Evolutionary conservation across 2,888 invertebrate genomes (phyloP).

Genomic region (Cynaeus angustus): DNA sequence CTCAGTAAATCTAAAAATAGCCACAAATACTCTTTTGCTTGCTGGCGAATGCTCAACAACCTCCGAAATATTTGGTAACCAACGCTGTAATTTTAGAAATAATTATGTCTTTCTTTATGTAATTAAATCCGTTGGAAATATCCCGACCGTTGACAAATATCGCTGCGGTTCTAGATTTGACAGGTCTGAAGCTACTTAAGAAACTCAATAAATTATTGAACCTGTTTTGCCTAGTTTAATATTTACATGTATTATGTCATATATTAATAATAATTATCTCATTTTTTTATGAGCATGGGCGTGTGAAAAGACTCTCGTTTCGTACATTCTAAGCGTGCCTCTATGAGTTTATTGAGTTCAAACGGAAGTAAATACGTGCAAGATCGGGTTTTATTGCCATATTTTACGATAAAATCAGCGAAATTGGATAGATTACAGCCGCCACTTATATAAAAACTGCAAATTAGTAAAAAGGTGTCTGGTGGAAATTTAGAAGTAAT

Average conservation of each 20-base stretch:
- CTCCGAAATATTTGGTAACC: not conserved
- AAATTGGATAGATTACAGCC: no score
- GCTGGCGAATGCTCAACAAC: no score
- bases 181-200: slow-evolving; percentile 33
- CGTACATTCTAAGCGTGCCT: no score
- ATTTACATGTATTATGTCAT: slow-evolving; percentile 34
- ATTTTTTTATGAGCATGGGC: slow-evolving; percentile 15
- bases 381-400: no score
- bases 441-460: no score
- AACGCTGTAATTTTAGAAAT: slow-evolving; percentile 10
- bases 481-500: no score
- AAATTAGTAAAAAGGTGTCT: no score
- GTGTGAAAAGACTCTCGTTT: not conserved
- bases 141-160: slow-evolving; percentile 25
- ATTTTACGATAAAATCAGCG: no score
- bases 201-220: slow-evolving; percentile 39
- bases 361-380: no score
- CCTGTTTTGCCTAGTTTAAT: slow-evolving; percentile 28
- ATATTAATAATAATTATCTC: slow-evolving; percentile 33
- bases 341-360: no score
- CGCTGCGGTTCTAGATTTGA: slow-evolving; percentile 8
- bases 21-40: no score
- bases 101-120: slow-evolving; percentile 25
- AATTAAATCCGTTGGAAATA: slow-evolving; percentile 28
- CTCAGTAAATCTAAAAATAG: no score